phyloP scores from a whole-genome alignment of 92 coral and sea anemone species.

The Ricordea florida region DNA sequence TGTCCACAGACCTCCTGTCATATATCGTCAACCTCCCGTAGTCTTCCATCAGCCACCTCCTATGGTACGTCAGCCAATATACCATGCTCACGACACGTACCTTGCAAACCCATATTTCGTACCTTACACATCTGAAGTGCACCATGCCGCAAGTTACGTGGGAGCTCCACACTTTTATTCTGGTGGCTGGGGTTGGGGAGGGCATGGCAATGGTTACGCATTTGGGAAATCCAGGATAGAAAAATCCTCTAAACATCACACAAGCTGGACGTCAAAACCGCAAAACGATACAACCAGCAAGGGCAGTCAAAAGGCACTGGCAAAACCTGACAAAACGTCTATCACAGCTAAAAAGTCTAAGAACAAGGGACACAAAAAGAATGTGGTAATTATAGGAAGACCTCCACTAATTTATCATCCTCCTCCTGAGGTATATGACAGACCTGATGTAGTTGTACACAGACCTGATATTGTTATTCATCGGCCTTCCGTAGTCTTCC shows the following conservation, averaged over 20 bases:
- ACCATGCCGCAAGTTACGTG: constrained; percentile 60
- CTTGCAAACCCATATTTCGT: constrained; percentile 62
- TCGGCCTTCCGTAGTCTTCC: constrained; percentile 72
- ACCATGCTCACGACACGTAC: constrained; percentile 78
- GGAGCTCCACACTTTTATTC: constrained; percentile 80
- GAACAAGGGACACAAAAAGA: constrained; percentile 52
- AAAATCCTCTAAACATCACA: constrained; percentile 24
- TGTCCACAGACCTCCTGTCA: constrained; percentile 83
- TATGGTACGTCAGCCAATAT: constrained; percentile 72
- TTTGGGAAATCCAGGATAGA: constrained; percentile 72
- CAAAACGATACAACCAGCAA: background rate
- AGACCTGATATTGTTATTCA: constrained; percentile 73
- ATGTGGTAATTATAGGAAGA: constrained; percentile 60
- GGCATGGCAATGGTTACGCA: constrained; percentile 53
- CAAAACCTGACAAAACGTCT: constrained; percentile 13
- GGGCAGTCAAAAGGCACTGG: background rate
- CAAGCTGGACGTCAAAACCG: constrained; percentile 29
- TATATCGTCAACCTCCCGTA: constrained; percentile 83
- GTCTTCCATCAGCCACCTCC: constrained; percentile 94
- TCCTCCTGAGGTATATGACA: constrained; percentile 77
- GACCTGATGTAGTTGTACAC: constrained; percentile 67
- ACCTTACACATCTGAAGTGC: constrained; percentile 45
- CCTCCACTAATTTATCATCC: constrained; percentile 76
- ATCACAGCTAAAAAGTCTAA: background rate
- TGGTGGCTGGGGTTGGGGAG: constrained; percentile 71